phyloP scores from a whole-genome alignment of 2,113 vertebrate species.

The Thalassoma bifasciatum region DNA sequence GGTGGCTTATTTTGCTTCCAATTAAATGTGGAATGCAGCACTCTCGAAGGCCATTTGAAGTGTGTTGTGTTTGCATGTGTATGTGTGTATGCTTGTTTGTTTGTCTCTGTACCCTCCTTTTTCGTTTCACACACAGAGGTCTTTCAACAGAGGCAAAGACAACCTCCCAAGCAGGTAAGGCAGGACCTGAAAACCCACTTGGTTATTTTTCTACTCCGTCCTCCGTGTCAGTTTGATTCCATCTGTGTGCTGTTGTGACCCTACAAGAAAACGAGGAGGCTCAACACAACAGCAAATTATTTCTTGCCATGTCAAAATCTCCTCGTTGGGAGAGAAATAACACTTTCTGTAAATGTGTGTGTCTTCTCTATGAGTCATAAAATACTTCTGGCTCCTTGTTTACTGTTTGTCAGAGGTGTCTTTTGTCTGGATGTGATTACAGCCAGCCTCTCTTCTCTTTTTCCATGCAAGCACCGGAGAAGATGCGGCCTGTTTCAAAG shows the following conservation, averaged over 20 bases:
- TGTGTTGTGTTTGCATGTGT: slow-evolving; percentile 64
- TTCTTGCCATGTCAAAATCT: slow-evolving; percentile 48
- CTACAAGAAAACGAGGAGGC: slow-evolving; percentile 19
- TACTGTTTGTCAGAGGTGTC: slow-evolving; percentile 61
- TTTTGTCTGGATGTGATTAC: slow-evolving; percentile 62
- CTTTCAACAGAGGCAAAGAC: slow-evolving; percentile 49
- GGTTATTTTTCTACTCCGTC: slow-evolving; percentile 17
- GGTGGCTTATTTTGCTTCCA: slow-evolving; percentile 69
- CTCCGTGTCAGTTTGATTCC: slow-evolving; percentile 40
- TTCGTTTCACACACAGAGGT: slow-evolving; percentile 65
- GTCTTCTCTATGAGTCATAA: slow-evolving; percentile 47
- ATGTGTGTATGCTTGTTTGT: slow-evolving; percentile 58
- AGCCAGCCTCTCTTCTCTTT: slow-evolving; percentile 17
- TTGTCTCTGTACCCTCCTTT: slow-evolving; percentile 56
- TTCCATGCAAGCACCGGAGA: slow-evolving; percentile 23
- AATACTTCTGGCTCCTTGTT: slow-evolving; percentile 63
- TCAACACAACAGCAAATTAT: slow-evolving; percentile 33
- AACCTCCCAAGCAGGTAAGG: slow-evolving; percentile 62
- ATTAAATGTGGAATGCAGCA: slow-evolving; percentile 81
- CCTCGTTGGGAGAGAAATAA: slow-evolving; percentile 46
- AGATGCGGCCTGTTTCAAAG: slow-evolving; percentile 48
- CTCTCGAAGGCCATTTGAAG: slow-evolving; percentile 77
- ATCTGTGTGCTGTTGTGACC: slow-evolving; percentile 41
- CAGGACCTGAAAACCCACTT: slow-evolving; percentile 28
- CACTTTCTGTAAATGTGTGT: slow-evolving; percentile 41